Evolutionary conservation across 2,113 vertebrate species (phyloP).

Genomic region (Oreochromis tanganicae): DNA sequence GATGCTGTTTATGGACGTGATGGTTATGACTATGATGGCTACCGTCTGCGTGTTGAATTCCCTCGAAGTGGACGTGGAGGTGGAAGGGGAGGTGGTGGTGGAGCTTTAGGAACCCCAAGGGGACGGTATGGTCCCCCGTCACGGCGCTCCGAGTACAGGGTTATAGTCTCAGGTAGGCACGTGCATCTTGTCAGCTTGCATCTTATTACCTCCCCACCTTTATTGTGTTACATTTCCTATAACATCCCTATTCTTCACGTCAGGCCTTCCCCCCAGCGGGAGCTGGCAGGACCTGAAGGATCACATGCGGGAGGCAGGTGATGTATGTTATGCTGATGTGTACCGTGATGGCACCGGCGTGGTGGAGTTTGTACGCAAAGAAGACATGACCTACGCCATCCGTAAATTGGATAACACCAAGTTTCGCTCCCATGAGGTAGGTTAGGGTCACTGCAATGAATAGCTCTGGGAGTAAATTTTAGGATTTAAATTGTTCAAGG

Average conservation of each 20-base stretch:
- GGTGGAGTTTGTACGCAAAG: conserved; percentile 85
- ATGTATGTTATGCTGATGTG: conserved; percentile 83
- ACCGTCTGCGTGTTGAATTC: conserved; percentile 81
- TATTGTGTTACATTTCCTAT: background rate
- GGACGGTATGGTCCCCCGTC: conserved; percentile 78
- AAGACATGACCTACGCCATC: conserved; percentile 82
- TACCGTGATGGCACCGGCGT: conserved; percentile 81
- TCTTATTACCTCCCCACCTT: background rate
- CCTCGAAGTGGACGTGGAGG: conserved; percentile 68
- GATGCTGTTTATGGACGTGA: conserved; percentile 80
- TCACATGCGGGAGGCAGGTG: conserved; percentile 82
- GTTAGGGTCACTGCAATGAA: conserved; percentile 22
- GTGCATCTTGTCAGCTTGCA: background rate
- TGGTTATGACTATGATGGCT: conserved; percentile 79
- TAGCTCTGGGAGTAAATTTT: background rate
- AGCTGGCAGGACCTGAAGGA: conserved; percentile 91
- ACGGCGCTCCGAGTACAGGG: conserved; percentile 84
- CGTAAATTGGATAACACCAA: conserved; percentile 84
- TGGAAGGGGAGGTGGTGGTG: conserved; percentile 44
- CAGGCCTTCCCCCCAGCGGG: conserved; percentile 77
- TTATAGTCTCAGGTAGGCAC: conserved; percentile 83
- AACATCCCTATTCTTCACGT: background rate
- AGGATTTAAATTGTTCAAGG: background rate
- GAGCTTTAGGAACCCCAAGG: conserved; percentile 67
- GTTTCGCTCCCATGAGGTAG: conserved; percentile 80